These are phyloP conservation scores for Drosophila athabasca DNA, from an alignment of 1,140 invertebrate species.

Conservation along the genomic window DNA sequence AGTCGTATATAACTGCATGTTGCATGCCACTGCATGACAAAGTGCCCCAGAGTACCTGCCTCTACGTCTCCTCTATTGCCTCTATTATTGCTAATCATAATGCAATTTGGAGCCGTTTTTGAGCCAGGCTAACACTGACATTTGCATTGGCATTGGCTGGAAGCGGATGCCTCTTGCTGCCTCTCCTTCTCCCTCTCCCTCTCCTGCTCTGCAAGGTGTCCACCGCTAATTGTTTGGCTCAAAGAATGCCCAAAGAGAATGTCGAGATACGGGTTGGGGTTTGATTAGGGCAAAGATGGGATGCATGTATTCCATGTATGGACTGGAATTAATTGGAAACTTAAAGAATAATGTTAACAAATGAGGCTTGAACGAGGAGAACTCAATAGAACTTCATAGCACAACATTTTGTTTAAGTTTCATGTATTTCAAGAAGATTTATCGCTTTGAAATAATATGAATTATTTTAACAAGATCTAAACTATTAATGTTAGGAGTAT, in stretches of 20 bases:
- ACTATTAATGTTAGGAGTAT: too few relatives aligned
- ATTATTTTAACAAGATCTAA: too few relatives aligned
- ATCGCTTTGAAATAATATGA: too few relatives aligned
- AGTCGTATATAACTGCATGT: slow-evolving; percentile 71
- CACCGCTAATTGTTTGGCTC: slow-evolving; percentile 38
- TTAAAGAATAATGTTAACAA: slow-evolving; percentile 22
- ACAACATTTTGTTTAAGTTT: too few relatives aligned
- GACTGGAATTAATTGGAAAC: slow-evolving; percentile 18
- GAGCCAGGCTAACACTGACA: slow-evolving; percentile 34
- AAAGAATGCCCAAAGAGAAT: not conserved
- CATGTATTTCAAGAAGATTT: too few relatives aligned
- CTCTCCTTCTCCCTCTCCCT: too few relatives aligned
- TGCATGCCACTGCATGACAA: slow-evolving; percentile 65
- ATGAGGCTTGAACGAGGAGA: slow-evolving; percentile 30
- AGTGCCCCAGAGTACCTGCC: not conserved
- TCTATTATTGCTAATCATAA: slow-evolving; percentile 69
- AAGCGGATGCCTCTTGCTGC: slow-evolving; percentile 29
- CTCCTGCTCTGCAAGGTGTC: slow-evolving; percentile 44
- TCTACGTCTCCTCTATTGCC: not conserved
- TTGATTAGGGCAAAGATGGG: not conserved
- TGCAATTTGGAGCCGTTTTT: slow-evolving; percentile 56
- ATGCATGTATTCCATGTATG: slow-evolving; percentile 28
- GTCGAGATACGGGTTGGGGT: not conserved
- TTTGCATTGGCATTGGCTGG: slow-evolving; percentile 41
- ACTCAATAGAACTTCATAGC: not conserved